Evolutionary conservation across 1,140 invertebrate genomes (phyloP), one percentile per base, ranked within the genome.

Genomic region (Leptinotarsa undecemlineata): DNA sequence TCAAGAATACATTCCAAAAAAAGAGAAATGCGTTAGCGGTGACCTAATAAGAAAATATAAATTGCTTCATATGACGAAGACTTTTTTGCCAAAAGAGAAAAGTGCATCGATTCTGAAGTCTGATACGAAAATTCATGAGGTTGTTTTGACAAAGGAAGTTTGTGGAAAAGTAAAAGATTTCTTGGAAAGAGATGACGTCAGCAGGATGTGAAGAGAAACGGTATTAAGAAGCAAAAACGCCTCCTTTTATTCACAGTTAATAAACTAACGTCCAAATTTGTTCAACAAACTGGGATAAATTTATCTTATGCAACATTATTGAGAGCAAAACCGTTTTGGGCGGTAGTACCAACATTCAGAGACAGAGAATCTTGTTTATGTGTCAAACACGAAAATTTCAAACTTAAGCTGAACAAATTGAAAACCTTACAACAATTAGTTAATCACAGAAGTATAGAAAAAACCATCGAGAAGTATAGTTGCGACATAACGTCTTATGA

Each of bases 311-410:
- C 23, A 26, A 26, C 23, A 26, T 26, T 26, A 26, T 26, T 26
- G 5, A 73, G 61, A 73, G 61, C 21, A 21, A 73, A 73, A 57
- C 71, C 60, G 47, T 73, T 42, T 67, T 73, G 62, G 71, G 62
- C 68, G 14, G 71, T 73, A 15, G 61, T 33, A 19, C 63, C 71
- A 42, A 73, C 15, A 68, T 26, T 17, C 72, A 80, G 74, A 33
- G 76, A 77, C 42, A 68, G 75, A 68, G 75, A 80, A 73, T 75
- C 77, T 63, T 80, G 76, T 69, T 73, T 80, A 21, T 80, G 79
- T 72, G 74, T 78, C 33, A 80, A 75, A 33, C 76, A 80, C 51
- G 73, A 47, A 79, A 79, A 79, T 78, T 76, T 75, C 68, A 23
- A 73, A 26, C 15, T 20, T 11, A 26, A 6, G n/a, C 17, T 66